Base-by-base conservation (phyloP, 2,797 vertebrate species). In the Polyboroides typus region DNA sequence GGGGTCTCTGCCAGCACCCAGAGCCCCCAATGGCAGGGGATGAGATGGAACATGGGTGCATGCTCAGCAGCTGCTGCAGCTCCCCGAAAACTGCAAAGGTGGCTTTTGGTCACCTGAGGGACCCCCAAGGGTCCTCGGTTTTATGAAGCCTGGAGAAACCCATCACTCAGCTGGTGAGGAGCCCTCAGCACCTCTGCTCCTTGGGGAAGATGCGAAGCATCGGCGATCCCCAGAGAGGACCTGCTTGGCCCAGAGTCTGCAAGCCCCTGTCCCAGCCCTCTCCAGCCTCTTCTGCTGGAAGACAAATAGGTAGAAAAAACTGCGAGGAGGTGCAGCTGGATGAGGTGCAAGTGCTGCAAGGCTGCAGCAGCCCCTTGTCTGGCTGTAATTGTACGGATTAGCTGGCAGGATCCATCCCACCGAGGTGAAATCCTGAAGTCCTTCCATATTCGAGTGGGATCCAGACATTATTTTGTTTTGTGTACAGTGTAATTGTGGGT, bases 1-100 rank as follows among this genome's bases (percentile, higher is more conserved):
- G 21, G 11, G 6, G 18, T 67, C 44, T 55, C 56, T 67, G 26
- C 52, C 50, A 62, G 26, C 44, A 38, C 34, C 26, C 50, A 81
- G 56, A 74, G 6, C 1, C 12, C 6, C 6, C 0, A 0, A 6
- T 18, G 18, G 10, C 13, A 76, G 31, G 21, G n/a, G 15, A 23
- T 1, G 7, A 75, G 40, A 72, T 0, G 3, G 18, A 40, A 9
- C 19, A 17, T 2, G 1, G 3, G 5, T 56, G 11, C 2, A 0
- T 5, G 6, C 5, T 88, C 14, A 44, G 42, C 42, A 73, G 26
- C 12, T 62, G 18, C 26, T 81, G 50, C 12, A 85, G n/a, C n/a
- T 71, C 48, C 31, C 13, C 4, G 2, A 42, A 73, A 91, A 6
- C 14, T 47, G 10, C 14, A 66, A 74, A 81, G 5, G 21, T 5